Base-by-base conservation (phyloP, 2,113 vertebrate genomes). In the Cricetomys ansorgei region DNA sequence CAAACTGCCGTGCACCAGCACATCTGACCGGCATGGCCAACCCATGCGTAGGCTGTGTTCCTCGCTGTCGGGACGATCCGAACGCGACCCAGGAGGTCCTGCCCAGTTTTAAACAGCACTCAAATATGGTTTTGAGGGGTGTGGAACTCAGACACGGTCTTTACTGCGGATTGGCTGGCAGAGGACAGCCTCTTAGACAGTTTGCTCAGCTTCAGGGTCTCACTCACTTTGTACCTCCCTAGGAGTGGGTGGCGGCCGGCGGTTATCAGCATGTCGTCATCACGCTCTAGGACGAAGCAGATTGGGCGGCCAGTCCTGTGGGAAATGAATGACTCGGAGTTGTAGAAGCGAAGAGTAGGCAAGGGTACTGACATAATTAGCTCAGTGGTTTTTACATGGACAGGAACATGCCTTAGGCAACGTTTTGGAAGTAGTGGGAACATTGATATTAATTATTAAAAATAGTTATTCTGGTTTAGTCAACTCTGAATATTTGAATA, bases 211-310 rank as follows among this genome's bases (percentile, higher is more conserved):
- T 8, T 50, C 40, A 27, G 57, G n/a, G 7, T 92, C 21, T 81
- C 17, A 94, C 91, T 92, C 62, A 99, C 98, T 98, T 99, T 99
- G 95, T 99, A 99, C 97, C 98, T 99, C n/a, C 97, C 98, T 29
- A 98, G 96, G 55, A 99, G 97, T 4, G 99, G 99, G 85, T 99
- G 99, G 7, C 98, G 96, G 25, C 94, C 99, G 83, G 98, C 99
- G 0, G 98, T 98, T 87, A 99, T 98, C 94, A 99, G 94, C 98
- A 99, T 99, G 97, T 99, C 99, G 5, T 97, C 97, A 16, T 98
- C 98, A 76, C 99, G 98, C 87, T 99, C 99, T 81, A 99, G 97
- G 64, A 98, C 81, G 81, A 99, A 99, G 70, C 98, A 98, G 55
- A 99, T 98, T 1, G 99, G 98, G 34, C 7, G 92, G 72, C 97